Base-by-base conservation (phyloP, 2,888 invertebrate genomes). In the Lithophane ornitopus region DNA sequence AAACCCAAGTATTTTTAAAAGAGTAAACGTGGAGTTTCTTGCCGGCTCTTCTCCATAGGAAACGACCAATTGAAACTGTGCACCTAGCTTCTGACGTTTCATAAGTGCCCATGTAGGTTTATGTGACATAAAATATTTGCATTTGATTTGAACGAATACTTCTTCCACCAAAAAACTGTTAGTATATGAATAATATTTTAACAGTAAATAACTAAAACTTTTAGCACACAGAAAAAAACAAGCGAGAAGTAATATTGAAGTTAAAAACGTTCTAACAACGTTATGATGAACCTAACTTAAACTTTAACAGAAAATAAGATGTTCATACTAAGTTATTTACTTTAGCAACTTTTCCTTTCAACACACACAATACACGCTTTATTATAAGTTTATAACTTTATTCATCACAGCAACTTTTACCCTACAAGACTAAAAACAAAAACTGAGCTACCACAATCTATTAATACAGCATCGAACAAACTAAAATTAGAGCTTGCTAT, bases 401-500 rank as follows among this genome's bases (percentile, higher is more conserved):
- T 63, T 63, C 41, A 70, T 70, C 12, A 26, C 14, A 22, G 11
- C 26, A 69, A 69, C 54, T 68, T 69, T 73, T 34, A 61, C 46
- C 46, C 34, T 3, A 67, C 26, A 59, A 63, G 14, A 65, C 28
- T 26, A 59, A 77, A 70, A 63, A 63, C 65, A 85, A 76, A 75
- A 49, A 65, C 39, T 44, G 58, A 74, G 52, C 66, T 44, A 44
- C 70, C 66, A 78, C 62, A 65, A 73, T 76, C 63, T 87, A 86
- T 79, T 78, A 87, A 80, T 87, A 83, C 46, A 28, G 54, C 72
- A 54, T 63, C 72, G 62, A 81, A 81, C 78, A 61, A 79, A 73
- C 58, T 85, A 79, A 85, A 85, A 85, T 85, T 83, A 86, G 83
- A 82, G 78, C 44, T 70, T 44, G 26, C 59, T 74, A 62, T 80